A percentile compares a stretch with the other conserved stretches of the same genome.
phyloP scores from a whole-genome alignment of 2,113 vertebrate genomes.

The Prochilodus magdalenae region DNA sequence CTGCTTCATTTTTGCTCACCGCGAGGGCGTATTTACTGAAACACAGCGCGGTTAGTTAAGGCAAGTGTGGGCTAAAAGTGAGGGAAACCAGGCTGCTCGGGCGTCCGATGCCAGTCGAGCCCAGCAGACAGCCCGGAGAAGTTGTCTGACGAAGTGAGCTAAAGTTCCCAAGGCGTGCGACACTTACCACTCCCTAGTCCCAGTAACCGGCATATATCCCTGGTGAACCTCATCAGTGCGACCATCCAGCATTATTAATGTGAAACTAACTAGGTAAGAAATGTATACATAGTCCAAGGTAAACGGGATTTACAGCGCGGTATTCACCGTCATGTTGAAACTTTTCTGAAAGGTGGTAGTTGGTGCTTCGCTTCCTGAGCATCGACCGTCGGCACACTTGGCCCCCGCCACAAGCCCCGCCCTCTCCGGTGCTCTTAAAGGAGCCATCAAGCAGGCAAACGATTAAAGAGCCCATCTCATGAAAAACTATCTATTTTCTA shows the following conservation, averaged over 20 bases:
- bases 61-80: not conserved
- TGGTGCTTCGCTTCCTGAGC: constrained; percentile 76
- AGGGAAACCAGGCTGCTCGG: not conserved
- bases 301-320: constrained; percentile 30
- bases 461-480: too few relatives aligned
- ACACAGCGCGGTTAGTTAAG: not conserved
- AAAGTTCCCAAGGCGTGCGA: constrained; percentile 48
- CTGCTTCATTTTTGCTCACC: not conserved
- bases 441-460: constrained; percentile 35
- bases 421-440: constrained; percentile 74
- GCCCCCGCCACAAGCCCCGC: constrained; percentile 42
- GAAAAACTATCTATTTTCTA: too few relatives aligned
- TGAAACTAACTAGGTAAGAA: constrained; percentile 31
- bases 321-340: constrained; percentile 46
- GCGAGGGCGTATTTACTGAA: not conserved
- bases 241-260: constrained; percentile 79
- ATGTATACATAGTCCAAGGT: constrained; percentile 1
- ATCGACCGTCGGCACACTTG: constrained; percentile 52
- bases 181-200: constrained; percentile 78
- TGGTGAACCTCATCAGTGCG: constrained; percentile 79
- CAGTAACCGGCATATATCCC: constrained; percentile 75
- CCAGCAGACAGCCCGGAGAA: not conserved
- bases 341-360: constrained; percentile 64
- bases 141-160: constrained; percentile 58
- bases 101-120: not conserved